These are phyloP conservation scores for Drosophila paucipuncta DNA, from an alignment of 2,888 invertebrate species.

Conservation along the genomic window DNA sequence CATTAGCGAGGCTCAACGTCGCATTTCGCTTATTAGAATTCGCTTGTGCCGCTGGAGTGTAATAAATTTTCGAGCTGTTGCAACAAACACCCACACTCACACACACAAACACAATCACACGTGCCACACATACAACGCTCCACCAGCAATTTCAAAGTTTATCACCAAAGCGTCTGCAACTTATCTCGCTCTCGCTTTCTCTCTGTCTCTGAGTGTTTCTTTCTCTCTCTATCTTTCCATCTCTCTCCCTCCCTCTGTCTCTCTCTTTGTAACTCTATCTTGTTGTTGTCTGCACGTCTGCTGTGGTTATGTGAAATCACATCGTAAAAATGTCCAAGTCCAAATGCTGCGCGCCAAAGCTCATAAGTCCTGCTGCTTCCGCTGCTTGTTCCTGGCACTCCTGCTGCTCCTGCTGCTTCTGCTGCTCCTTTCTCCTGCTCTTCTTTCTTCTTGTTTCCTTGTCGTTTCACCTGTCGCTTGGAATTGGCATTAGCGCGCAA, in stretches of 20 bases:
- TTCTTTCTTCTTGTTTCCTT: slow-evolving; percentile 19
- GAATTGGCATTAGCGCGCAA: slow-evolving; percentile 62
- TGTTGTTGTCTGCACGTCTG: slow-evolving; percentile 71
- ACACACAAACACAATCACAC: slow-evolving; percentile 2
- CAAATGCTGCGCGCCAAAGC: slow-evolving; percentile 80
- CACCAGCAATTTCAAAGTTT: slow-evolving; percentile 78
- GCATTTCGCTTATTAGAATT: slow-evolving; percentile 82
- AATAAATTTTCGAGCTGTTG: slow-evolving; percentile 69
- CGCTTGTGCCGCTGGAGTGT: slow-evolving; percentile 77
- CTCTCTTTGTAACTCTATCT: slow-evolving; percentile 1
- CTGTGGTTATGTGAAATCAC: slow-evolving; percentile 82
- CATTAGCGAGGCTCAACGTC: slow-evolving; percentile 68
- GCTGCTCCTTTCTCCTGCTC: not conserved
- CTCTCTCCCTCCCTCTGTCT: not conserved
- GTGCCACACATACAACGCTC: slow-evolving; percentile 39
- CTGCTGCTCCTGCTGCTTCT: not conserved
- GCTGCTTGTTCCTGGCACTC: not conserved
- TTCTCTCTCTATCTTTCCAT: not conserved
- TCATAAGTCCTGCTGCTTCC: slow-evolving; percentile 75
- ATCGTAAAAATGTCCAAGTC: slow-evolving; percentile 84
- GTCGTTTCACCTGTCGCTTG: slow-evolving; percentile 63
- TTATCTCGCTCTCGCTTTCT: slow-evolving; percentile 26
- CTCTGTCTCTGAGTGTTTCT: slow-evolving; percentile 9
- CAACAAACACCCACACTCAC: slow-evolving; percentile 30
- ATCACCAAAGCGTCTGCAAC: slow-evolving; percentile 78